Evolutionary conservation across 2,113 vertebrate species (phyloP).

Genomic region (Psilopogon haemacephalus): DNA sequence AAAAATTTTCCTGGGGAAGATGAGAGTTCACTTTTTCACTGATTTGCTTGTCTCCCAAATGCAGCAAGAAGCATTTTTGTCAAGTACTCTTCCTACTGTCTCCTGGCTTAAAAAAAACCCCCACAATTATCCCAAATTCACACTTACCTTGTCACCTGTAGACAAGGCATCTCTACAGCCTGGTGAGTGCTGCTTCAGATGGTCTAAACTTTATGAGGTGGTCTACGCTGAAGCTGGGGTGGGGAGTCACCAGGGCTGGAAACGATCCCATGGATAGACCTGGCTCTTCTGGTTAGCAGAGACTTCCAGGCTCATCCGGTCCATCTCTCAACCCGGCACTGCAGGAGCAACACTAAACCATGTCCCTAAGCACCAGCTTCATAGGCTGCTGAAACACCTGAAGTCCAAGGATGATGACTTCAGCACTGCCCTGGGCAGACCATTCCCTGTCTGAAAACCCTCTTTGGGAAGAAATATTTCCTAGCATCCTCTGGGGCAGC

Average conservation of each 20-base stretch:
- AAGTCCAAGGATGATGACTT: too few relatives aligned
- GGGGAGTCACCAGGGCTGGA: neutral
- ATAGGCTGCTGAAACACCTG: too few relatives aligned
- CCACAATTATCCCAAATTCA: neutral
- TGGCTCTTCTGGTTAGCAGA: neutral
- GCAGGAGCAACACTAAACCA: too few relatives aligned
- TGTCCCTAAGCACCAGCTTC: too few relatives aligned
- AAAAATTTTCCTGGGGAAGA: slow-evolving; percentile 22
- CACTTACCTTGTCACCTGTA: neutral
- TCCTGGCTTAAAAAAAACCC: neutral
- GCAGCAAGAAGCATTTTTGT: neutral
- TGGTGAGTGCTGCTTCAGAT: fast-evolving
- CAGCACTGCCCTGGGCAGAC: too few relatives aligned
- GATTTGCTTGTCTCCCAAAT: slow-evolving; percentile 46
- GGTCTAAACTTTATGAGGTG: neutral
- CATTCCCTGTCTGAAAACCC: too few relatives aligned
- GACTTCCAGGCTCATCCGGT: too few relatives aligned
- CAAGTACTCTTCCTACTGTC: neutral
- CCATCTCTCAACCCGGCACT: too few relatives aligned
- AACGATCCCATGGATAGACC: fast-evolving
- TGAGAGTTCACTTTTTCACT: slow-evolving; percentile 22
- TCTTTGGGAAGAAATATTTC: too few relatives aligned
- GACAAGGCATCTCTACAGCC: neutral
- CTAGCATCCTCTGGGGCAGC: too few relatives aligned
- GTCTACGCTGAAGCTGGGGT: fast-evolving